Evolutionary conservation across 53 echinoderm and acorn worm genomes (phyloP).

Genomic region (Echinometra lucunter): DNA sequence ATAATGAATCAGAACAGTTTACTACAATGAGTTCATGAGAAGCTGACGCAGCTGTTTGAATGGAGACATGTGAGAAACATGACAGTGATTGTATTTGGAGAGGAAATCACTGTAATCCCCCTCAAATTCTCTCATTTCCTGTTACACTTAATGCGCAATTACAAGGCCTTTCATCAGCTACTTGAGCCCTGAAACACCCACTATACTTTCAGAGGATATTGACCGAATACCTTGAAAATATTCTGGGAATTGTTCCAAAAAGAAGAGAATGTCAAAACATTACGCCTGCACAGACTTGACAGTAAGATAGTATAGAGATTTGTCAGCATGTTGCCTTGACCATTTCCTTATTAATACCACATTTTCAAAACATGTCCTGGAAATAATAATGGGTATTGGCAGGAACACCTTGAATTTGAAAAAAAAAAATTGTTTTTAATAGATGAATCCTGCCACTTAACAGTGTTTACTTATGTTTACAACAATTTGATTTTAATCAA

Average conservation of each 20-base stretch:
- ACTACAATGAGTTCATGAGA: not conserved
- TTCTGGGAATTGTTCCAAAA: constrained; percentile 28
- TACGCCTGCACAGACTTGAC: not conserved
- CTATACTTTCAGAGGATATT: not conserved
- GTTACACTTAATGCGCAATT: constrained; percentile 32
- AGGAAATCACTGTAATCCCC: constrained; percentile 39
- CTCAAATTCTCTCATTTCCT: constrained; percentile 48
- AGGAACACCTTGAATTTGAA: not conserved
- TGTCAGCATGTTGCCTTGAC: not conserved
- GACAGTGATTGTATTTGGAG: constrained; percentile 20
- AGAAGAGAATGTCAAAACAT: not conserved
- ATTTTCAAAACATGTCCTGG: constrained; percentile 1
- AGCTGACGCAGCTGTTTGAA: not conserved
- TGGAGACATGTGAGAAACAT: not conserved
- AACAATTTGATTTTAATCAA: not conserved
- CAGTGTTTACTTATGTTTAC: not conserved
- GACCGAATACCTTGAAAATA: constrained; percentile 33
- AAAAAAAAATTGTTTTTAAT: not conserved
- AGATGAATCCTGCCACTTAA: not conserved
- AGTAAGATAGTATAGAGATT: not conserved
- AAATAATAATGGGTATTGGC: not conserved
- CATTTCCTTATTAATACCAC: not conserved
- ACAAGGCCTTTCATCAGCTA: constrained; percentile 18
- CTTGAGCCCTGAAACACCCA: not conserved
- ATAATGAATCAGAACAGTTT: not conserved